Conservation (phyloP, 2,113 vertebrate species). For the Rhizomys pruinosus region DNA sequence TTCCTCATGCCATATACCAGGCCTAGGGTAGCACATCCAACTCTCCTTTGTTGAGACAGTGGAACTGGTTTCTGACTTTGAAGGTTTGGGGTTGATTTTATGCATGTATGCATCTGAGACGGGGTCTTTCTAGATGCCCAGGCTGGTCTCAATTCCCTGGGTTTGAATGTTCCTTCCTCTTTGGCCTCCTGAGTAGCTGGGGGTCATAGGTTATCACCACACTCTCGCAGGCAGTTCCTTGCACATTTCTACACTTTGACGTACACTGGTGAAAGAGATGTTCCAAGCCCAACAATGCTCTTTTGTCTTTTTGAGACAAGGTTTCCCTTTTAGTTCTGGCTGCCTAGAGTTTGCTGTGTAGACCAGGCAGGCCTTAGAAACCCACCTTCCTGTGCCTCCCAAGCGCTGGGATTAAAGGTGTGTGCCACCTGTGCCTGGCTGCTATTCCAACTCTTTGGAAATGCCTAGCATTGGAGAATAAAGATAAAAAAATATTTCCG, state of each 20-base stretch:
- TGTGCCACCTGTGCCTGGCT: too few relatives aligned
- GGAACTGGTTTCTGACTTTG: slow-evolving; percentile 41
- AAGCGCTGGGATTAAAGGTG: too few relatives aligned
- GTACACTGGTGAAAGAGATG: not conserved
- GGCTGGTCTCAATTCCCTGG: not conserved
- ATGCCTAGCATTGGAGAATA: slow-evolving; percentile 15
- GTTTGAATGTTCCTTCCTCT: too few relatives aligned
- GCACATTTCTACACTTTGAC: slow-evolving; percentile 15
- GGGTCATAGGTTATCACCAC: not conserved
- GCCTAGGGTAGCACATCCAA: not conserved
- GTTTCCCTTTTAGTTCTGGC: too few relatives aligned
- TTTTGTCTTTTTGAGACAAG: not conserved
- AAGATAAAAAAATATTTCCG: slow-evolving; percentile 21
- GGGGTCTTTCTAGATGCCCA: not conserved
- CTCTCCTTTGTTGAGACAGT: slow-evolving; percentile 10
- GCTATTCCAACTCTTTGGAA: slow-evolving; percentile 39
- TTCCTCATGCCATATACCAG: not conserved
- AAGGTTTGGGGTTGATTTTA: too few relatives aligned
- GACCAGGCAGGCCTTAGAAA: too few relatives aligned
- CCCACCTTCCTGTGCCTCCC: too few relatives aligned
- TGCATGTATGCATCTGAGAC: too few relatives aligned
- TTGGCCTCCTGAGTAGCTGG: not conserved
- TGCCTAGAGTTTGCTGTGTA: too few relatives aligned
- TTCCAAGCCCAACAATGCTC: not conserved
- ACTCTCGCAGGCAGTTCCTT: not conserved